phyloP scores from a whole-genome alignment of 2,888 invertebrate genomes.

The Protophormia terraenovae region DNA sequence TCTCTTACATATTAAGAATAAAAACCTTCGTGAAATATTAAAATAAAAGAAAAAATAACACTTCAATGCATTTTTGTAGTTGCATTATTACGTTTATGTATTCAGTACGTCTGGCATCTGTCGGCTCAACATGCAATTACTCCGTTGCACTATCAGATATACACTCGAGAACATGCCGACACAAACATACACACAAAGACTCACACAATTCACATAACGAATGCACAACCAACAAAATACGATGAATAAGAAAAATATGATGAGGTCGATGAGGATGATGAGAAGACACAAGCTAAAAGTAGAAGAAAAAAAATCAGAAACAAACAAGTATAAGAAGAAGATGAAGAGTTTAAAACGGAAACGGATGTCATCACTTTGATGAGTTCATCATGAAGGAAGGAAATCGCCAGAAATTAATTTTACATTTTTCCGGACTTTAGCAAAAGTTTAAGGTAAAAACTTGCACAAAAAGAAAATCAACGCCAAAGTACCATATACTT shows the following conservation, averaged over 20 bases:
- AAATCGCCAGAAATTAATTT: slow-evolving; percentile 73
- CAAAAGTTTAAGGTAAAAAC: slow-evolving; percentile 50
- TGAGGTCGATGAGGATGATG: not conserved
- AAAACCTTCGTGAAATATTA: slow-evolving; percentile 7
- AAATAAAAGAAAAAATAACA: not conserved
- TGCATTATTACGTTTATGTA: not conserved
- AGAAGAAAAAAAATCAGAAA: slow-evolving; percentile 12
- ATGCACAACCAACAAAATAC: slow-evolving; percentile 36
- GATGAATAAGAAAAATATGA: not conserved
- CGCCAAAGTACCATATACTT: not conserved
- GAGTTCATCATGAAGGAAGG: slow-evolving; percentile 72
- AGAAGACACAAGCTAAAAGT: not conserved
- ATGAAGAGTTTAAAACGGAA: slow-evolving; percentile 63
- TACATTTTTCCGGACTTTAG: slow-evolving; percentile 68
- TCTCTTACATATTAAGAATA: not conserved
- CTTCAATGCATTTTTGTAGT: not conserved
- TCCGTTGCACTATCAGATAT: not conserved
- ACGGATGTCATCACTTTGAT: slow-evolving; percentile 73
- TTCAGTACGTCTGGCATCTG: slow-evolving; percentile 34
- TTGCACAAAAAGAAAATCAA: not conserved
- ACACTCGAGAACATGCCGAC: not conserved
- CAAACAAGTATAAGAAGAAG: slow-evolving; percentile 7
- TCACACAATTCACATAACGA: not conserved
- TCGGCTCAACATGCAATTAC: slow-evolving; percentile 32
- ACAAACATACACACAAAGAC: not conserved